Conservation (phyloP, 2,113 vertebrate genomes). For the Catharus fuscescens region DNA sequence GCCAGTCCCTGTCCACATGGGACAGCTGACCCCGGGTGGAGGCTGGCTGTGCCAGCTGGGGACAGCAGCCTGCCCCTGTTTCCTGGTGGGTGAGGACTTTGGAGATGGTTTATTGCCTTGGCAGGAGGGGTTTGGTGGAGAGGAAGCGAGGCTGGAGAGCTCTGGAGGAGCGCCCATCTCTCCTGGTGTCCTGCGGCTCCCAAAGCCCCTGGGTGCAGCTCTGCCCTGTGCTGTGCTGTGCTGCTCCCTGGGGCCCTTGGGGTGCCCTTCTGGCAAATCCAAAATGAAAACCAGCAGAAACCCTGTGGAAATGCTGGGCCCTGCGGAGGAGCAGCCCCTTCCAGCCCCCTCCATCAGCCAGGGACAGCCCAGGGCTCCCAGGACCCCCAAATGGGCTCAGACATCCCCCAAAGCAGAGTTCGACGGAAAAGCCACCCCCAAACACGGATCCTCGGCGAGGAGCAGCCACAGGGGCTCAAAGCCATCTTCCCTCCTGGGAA, state of each 20-base stretch:
- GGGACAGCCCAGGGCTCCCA: background rate
- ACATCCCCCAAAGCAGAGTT: background rate
- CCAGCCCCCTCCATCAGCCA: background rate
- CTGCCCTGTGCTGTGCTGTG: background rate
- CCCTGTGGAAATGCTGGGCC: background rate
- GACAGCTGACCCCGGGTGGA: fast-evolving
- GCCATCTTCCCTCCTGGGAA: background rate
- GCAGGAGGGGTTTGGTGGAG: background rate
- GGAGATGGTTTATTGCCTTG: conserved; percentile 54
- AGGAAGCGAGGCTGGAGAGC: background rate
- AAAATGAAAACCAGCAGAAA: fast-evolving
- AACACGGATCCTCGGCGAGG: background rate
- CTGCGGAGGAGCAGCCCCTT: background rate
- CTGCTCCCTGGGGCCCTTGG: background rate
- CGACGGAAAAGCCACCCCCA: background rate
- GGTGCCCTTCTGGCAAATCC: background rate
- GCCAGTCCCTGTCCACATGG: background rate
- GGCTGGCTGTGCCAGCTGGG: background rate
- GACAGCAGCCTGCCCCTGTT: background rate
- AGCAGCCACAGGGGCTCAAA: background rate
- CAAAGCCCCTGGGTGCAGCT: background rate
- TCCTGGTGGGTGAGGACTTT: background rate
- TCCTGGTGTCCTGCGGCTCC: background rate
- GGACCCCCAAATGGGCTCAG: fast-evolving
- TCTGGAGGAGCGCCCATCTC: background rate